Percentiles rank a stretch among this genome's conserved stretches.
These are phyloP conservation scores for Thera britannica DNA, from an alignment of 2,888 invertebrate species.

Conservation along the genomic window DNA sequence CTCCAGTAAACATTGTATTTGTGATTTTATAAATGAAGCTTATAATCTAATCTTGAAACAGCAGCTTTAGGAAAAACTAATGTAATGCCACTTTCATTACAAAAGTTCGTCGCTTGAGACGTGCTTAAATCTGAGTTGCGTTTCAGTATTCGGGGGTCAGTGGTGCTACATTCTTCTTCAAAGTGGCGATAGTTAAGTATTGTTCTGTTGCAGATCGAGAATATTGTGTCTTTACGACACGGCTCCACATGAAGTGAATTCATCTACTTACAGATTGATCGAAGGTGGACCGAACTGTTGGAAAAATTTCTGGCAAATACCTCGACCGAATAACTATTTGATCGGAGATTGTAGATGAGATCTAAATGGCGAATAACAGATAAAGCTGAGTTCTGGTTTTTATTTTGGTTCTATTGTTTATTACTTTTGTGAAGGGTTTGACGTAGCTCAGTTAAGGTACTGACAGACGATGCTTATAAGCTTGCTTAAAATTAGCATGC, in stretches of 20 bases:
- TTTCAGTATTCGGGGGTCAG: not conserved
- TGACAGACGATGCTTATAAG: too few species aligned
- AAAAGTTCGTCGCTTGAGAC: too few species aligned
- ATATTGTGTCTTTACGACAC: not conserved
- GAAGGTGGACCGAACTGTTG: not conserved
- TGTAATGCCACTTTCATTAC: too few species aligned
- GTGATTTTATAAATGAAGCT: too few species aligned
- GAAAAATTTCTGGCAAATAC: constrained; percentile 8
- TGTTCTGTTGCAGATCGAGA: constrained; percentile 13
- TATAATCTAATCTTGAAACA: too few species aligned
- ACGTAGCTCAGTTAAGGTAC: too few species aligned
- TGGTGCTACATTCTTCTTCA: constrained; percentile 1
- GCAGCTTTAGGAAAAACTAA: too few species aligned
- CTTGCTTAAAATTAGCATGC: too few species aligned
- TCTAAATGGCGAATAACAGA: not conserved
- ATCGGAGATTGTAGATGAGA: not conserved
- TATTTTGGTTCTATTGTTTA: not conserved
- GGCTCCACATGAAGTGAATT: not conserved
- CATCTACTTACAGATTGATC: not conserved
- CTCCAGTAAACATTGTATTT: not conserved
- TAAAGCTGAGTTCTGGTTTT: not conserved
- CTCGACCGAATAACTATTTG: constrained; percentile 8
- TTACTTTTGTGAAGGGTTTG: too few species aligned
- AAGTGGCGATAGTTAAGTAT: constrained; percentile 17
- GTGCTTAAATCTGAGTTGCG: too few species aligned